Conservation (phyloP, 64 coral and sea anemone species). For the Montipora capricornis region DNA sequence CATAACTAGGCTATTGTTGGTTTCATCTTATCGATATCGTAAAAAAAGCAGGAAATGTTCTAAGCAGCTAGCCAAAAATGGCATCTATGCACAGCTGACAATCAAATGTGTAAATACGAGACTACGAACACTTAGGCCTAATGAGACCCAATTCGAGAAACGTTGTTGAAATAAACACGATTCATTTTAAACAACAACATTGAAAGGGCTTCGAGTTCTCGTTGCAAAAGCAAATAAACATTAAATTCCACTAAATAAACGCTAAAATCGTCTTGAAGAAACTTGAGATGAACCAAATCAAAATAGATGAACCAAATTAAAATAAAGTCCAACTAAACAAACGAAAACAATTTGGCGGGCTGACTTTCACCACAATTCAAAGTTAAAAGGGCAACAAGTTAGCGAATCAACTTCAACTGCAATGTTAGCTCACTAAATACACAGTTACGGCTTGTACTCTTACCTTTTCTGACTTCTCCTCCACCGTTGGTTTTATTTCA, state of each 20-base stretch:
- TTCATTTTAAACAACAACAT: constrained; percentile 15
- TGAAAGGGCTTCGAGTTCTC: neutral
- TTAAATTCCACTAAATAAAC: constrained; percentile 21
- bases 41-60: neutral
- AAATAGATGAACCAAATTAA: too few relatives aligned
- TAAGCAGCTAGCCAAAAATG: neutral
- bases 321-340: neutral
- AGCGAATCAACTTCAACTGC: neutral
- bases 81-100: neutral
- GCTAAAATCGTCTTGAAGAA: neutral
- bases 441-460: neutral
- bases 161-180: constrained; percentile 35
- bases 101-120: constrained; percentile 7
- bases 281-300: neutral
- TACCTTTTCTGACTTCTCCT: constrained; percentile 69
- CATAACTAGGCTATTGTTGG: too few relatives aligned
- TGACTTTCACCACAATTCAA: neutral
- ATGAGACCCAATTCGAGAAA: neutral
- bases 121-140: constrained; percentile 16
- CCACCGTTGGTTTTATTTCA: constrained; percentile 41
- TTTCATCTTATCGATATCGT: too few relatives aligned
- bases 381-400: neutral
- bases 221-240: constrained; percentile 45
- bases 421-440: neutral
- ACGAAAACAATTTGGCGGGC: neutral